Base-by-base conservation (phyloP, 2,797 vertebrate species). In the Somateria mollissima region DNA sequence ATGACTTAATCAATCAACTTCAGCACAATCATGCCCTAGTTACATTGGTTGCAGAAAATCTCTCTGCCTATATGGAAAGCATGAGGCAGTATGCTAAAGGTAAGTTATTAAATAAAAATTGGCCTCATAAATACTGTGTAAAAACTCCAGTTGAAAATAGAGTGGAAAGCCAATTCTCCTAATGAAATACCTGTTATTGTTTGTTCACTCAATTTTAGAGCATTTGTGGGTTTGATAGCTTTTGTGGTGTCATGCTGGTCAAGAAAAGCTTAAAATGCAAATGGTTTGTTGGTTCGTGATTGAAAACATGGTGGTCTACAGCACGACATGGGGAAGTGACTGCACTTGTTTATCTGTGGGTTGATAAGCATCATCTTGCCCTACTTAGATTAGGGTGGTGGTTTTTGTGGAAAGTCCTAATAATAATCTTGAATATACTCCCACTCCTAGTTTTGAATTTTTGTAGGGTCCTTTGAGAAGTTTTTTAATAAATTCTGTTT, bases 11-110 rank as follows among this genome's bases (percentile, higher is more conserved):
- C 97, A 99, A 99, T 98, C 99, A 99, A 96, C 98, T 99, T 93
- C 99, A 99, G 98, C 99, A 99, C 98, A 99, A 99, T 98, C 99
- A 99, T 69, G 99, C 99, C 86, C 98, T 99, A 84, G 99, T 99
- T 97, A 99, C 99, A 24, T 89, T 99, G 96, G 99, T 99, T 95
- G 99, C 99, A 90, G 99, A 99, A 98, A 99, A 99, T 97, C 99
- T 99, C 91, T 99, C 99, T 15, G 98, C 99, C 79, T 99, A 99
- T 94, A 99, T 99, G 99, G 99, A 99, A 97, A 99, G 99, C 95
- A 99, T 99, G 99, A 99, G 99, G 94, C 98, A 99, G 81, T 99
- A 99, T 96, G 99, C 98, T 75, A 99, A 99, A 99, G 99, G 99
- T 99, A 98, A 92, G 97, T 90, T 84, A 75, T 65, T 41, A 65